A percentile compares a stretch with the other conserved stretches of the same genome.
phyloP scores from a whole-genome alignment of 2,113 vertebrate genomes.

The Coptodon bakossiorum region DNA sequence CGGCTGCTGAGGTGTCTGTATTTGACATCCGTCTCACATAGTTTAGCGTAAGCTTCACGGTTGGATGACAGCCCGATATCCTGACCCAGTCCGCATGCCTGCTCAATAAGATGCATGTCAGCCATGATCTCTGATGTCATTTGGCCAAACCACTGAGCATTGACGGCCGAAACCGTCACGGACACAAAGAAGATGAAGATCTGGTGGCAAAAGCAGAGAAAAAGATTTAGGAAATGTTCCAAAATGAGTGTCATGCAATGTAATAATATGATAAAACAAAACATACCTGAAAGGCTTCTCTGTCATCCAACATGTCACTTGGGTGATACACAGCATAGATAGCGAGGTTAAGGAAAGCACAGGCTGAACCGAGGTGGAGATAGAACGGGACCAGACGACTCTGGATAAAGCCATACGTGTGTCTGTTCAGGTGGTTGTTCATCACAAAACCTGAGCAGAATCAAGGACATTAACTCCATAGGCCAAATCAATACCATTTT shows the following conservation, averaged over 20 bases:
- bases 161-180: conserved; percentile 71
- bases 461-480: not conserved
- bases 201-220: conserved; percentile 14
- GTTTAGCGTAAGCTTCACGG: conserved; percentile 67
- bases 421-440: conserved; percentile 75
- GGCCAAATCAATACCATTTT: not conserved
- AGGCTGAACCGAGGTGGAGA: conserved; percentile 74
- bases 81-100: conserved; percentile 70
- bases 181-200: conserved; percentile 77
- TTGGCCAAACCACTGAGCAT: conserved; percentile 78
- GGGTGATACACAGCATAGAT: conserved; percentile 76
- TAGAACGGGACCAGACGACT: conserved; percentile 78
- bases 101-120: conserved; percentile 75
- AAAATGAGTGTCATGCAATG: not conserved
- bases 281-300: conserved; percentile 71
- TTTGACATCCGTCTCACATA: conserved; percentile 54
- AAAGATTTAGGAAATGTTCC: not conserved
- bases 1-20: conserved; percentile 63
- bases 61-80: conserved; percentile 68
- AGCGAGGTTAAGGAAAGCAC: conserved; percentile 79
- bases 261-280: not conserved
- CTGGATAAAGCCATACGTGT: conserved; percentile 76
- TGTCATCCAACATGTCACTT: conserved; percentile 64
- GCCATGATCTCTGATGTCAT: conserved; percentile 71
- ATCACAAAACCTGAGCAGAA: conserved; percentile 72